Percentiles rank a stretch among this genome's conserved stretches.
These are phyloP conservation scores for Acanthurus tractus DNA, from an alignment of 2,797 vertebrate genomes.

Conservation along the genomic window DNA sequence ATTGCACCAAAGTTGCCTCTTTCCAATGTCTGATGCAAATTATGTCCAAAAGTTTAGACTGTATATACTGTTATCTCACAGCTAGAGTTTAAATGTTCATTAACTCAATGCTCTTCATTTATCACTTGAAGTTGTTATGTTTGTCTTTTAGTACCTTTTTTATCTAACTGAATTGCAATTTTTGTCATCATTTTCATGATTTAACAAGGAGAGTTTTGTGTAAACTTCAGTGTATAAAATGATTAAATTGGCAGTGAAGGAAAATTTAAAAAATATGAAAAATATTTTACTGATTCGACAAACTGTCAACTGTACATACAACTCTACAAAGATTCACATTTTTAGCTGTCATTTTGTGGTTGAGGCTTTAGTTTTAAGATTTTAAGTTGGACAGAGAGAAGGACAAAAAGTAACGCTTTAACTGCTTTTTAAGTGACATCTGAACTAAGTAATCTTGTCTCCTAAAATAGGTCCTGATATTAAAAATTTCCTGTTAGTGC, in stretches of 20 bases:
- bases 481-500: background rate
- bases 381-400: too few relatives aligned
- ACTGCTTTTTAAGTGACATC: background rate
- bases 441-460: background rate
- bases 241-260: background rate
- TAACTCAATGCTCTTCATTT: too few relatives aligned
- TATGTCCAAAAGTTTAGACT: too few relatives aligned
- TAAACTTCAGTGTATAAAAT: background rate
- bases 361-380: background rate
- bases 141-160: background rate
- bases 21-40: background rate
- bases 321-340: background rate
- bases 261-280: background rate
- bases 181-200: background rate
- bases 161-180: background rate
- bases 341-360: background rate
- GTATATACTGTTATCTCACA: too few relatives aligned
- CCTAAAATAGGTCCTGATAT: slow-evolving; percentile 23
- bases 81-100: too few relatives aligned
- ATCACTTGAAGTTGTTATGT: too few relatives aligned
- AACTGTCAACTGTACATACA: too few relatives aligned
- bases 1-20: background rate
- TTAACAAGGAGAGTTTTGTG: background rate
- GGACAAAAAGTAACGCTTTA: background rate
- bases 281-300: background rate